Base-by-base conservation (phyloP, 2,113 vertebrate genomes). In the Dolichotis patagonum region DNA sequence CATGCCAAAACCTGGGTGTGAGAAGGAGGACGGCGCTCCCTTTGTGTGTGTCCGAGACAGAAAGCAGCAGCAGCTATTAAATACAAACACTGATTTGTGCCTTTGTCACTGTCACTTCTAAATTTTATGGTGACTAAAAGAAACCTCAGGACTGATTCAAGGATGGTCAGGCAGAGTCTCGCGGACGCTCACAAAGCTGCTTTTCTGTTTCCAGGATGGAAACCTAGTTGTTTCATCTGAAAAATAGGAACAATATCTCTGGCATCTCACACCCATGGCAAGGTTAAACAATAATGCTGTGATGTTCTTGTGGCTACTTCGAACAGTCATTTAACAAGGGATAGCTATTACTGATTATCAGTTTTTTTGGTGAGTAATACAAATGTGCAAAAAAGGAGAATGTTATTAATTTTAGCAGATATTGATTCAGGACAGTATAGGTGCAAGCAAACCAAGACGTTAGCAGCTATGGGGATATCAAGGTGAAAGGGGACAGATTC, bases 101-200 rank as follows among this genome's bases (percentile, higher is more conserved):
- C 65, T 86, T 58, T 43, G 28, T 19, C 32, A 9, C 49, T 86
- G n/a, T n/a, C 19, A n/a, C 85, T 85, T 58, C 17, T 67, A 67
- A 62, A 84, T 62, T 81, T 54, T 95, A 65, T 90, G 75, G 84
- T 71, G 90, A 95, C 62, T 35, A 87, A 58, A 92, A 81, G 1
- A 2, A 73, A 35, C 58, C 95, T 97, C 0, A 4, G 41, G 1
- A 73, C 19, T 94, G 52, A 28, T 43, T 90, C 75, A 82, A 38
- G 54, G 30, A 95, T 85, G 35, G 87, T 35, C 0, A 94, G 9
- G 58, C 0, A 3, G 87, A 77, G 0, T 0, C 0, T 87, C 78
- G 69, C 35, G 86, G 30, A 88, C 43, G 49, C 35, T 28, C 13
- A 11, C 56, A 30, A 86, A 65, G 14, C 19, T 32, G 38, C 19